These are phyloP conservation scores for Suncus etruscus DNA, from an alignment of 2,113 vertebrate genomes.

Conservation along the genomic window DNA sequence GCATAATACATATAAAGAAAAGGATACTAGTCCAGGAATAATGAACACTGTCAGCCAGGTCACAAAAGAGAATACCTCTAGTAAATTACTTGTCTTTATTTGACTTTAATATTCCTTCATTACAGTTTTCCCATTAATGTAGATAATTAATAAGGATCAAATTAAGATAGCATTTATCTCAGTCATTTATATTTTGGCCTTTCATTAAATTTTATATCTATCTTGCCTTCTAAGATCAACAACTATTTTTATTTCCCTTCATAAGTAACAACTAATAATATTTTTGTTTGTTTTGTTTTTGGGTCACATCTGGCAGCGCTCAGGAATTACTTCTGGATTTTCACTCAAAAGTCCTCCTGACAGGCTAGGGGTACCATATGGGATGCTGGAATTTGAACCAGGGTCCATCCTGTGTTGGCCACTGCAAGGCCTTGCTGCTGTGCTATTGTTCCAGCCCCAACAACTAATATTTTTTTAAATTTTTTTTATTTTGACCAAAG, in stretches of 20 bases:
- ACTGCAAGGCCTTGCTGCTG: too few relatives aligned
- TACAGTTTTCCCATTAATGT: constrained; percentile 17
- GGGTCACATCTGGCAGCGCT: too few relatives aligned
- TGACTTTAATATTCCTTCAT: constrained; percentile 2
- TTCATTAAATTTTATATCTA: background rate
- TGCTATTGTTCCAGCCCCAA: too few relatives aligned
- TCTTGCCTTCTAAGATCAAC: background rate
- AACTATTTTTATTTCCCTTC: background rate
- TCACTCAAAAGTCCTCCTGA: too few relatives aligned
- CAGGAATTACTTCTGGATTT: too few relatives aligned
- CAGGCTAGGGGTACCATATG: too few relatives aligned
- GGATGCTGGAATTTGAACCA: too few relatives aligned
- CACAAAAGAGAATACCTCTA: background rate
- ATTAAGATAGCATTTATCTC: constrained; percentile 12
- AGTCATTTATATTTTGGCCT: background rate
- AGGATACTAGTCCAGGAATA: background rate
- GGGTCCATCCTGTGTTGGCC: too few relatives aligned
- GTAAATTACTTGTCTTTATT: background rate
- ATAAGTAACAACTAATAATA: background rate
- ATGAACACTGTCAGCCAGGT: background rate
- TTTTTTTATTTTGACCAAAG: too few relatives aligned
- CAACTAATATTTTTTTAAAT: too few relatives aligned
- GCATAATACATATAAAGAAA: background rate
- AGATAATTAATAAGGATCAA: constrained; percentile 3
- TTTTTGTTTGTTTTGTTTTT: too few relatives aligned